Evolutionary conservation across 1,140 invertebrate genomes (phyloP).

Genomic region (Pseudobourletiella spinata): DNA sequence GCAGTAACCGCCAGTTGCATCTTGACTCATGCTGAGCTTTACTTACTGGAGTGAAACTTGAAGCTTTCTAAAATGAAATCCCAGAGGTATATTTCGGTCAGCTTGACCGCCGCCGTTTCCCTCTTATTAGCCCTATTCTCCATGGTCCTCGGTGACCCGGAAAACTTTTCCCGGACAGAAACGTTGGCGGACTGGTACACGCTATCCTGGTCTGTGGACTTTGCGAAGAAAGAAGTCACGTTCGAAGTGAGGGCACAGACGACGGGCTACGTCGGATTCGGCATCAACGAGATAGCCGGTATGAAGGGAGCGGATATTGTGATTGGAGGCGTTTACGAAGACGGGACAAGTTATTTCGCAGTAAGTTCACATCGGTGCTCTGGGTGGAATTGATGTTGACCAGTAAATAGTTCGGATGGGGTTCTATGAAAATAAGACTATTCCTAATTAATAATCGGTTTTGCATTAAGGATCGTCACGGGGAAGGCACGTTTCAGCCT

Average conservation of each 20-base stretch:
- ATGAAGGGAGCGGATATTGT: slow-evolving; percentile 3
- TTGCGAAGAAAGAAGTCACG: background rate
- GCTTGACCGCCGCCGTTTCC: too few relatives aligned
- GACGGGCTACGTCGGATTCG: slow-evolving; percentile 16
- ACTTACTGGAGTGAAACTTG: too few relatives aligned
- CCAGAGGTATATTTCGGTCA: too few relatives aligned
- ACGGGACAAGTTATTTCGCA: slow-evolving; percentile 2
- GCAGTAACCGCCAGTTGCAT: too few relatives aligned
- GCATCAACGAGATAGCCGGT: slow-evolving; percentile 1
- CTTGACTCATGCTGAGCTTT: too few relatives aligned
- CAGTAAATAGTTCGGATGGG: background rate
- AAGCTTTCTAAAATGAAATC: too few relatives aligned
- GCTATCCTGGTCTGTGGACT: slow-evolving; percentile 4
- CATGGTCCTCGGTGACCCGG: too few relatives aligned
- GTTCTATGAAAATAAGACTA: too few relatives aligned
- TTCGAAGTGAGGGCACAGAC: slow-evolving; percentile 8
- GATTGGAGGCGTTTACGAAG: background rate
- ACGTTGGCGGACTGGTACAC: background rate
- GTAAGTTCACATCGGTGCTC: background rate
- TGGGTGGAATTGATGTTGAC: background rate
- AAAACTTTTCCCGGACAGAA: background rate
- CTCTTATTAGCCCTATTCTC: too few relatives aligned
- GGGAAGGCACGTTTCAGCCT: background rate
- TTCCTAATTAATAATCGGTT: too few relatives aligned
- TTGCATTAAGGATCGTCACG: slow-evolving; percentile 12